A percentile compares a stretch with the other conserved stretches of the same genome.
These are phyloP conservation scores for Tadarida brasiliensis DNA, from an alignment of 2,797 vertebrate species.

Conservation along the genomic window DNA sequence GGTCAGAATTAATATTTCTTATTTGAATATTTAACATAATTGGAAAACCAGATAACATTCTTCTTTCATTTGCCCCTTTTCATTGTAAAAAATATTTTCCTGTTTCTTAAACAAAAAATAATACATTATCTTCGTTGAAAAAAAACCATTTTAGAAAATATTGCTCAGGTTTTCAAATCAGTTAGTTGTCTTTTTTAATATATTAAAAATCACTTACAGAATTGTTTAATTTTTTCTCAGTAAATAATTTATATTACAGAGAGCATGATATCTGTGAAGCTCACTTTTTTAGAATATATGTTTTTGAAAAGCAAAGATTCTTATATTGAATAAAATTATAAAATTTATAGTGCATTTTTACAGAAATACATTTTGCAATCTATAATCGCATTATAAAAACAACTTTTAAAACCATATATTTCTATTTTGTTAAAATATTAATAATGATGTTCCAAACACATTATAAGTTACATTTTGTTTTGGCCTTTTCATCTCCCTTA, in stretches of 20 bases:
- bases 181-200: background rate
- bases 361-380: background rate
- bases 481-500: background rate
- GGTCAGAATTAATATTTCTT: background rate
- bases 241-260: background rate
- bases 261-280: background rate
- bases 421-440: conserved; percentile 37
- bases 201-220: background rate
- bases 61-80: background rate
- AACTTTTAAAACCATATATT: background rate
- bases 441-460: background rate
- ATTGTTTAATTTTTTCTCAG: background rate
- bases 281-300: background rate
- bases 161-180: conserved; percentile 7
- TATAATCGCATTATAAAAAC: background rate
- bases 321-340: background rate
- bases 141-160: conserved; percentile 49
- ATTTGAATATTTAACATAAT: conserved; percentile 37
- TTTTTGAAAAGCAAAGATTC: background rate
- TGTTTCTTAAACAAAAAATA: conserved; percentile 2
- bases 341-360: background rate
- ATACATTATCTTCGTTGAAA: background rate
- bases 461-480: conserved; percentile 6
- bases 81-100: background rate
- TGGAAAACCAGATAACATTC: background rate